phyloP scores from a whole-genome alignment of 2,888 invertebrate genomes.

The Hydrotaea diabolus region DNA sequence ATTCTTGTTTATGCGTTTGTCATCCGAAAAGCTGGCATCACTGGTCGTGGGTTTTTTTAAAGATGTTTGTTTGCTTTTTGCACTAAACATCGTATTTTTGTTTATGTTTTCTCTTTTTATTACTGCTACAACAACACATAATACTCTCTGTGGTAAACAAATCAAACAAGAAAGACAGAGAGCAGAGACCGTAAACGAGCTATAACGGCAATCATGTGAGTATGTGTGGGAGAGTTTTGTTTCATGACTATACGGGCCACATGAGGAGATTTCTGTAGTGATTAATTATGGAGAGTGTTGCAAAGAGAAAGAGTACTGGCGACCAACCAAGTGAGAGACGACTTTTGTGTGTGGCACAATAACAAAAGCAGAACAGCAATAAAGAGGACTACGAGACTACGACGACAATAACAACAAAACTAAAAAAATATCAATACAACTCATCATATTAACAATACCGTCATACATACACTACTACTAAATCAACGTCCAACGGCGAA shows the following conservation, averaged over 20 bases:
- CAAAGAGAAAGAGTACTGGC: slow-evolving; percentile 22
- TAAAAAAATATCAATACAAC: slow-evolving; percentile 53
- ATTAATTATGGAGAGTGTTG: slow-evolving; percentile 3
- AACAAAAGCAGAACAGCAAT: slow-evolving; percentile 38
- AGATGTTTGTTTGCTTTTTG: slow-evolving; percentile 45
- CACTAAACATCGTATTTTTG: slow-evolving; percentile 54
- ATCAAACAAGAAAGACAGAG: slow-evolving; percentile 12
- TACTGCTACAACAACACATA: slow-evolving; percentile 4
- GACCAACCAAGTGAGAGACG: not conserved
- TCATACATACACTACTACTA: slow-evolving; percentile 39
- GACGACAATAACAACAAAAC: slow-evolving; percentile 12
- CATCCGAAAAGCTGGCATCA: too few species aligned
- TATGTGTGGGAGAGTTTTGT: slow-evolving; percentile 22
- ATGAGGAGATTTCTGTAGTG: not conserved
- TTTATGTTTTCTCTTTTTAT: slow-evolving; percentile 29
- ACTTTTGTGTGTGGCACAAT: slow-evolving; percentile 56
- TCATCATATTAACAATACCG: slow-evolving; percentile 49
- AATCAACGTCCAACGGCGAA: slow-evolving; percentile 59
- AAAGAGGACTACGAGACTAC: not conserved
- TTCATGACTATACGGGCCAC: not conserved
- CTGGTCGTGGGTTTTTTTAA: not conserved
- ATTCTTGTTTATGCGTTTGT: too few species aligned
- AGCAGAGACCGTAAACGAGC: not conserved
- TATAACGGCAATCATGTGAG: not conserved
- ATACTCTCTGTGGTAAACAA: slow-evolving; percentile 53